Conservation (phyloP, 1,140 invertebrate species). For the Wiebesia pumilae region DNA sequence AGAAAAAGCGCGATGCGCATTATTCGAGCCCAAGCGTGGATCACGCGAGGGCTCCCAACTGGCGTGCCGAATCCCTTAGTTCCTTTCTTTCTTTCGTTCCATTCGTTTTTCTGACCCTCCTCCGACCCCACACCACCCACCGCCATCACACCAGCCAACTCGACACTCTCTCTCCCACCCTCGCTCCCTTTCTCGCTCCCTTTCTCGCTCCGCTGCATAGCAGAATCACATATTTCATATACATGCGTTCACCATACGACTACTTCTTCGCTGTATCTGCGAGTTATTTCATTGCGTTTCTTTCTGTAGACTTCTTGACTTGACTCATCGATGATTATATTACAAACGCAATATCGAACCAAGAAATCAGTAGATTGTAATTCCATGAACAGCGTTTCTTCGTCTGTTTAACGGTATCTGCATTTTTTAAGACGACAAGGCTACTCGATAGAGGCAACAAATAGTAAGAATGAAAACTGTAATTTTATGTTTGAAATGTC, state of each 20-base stretch:
- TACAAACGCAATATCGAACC: neutral
- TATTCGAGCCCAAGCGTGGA: constrained; percentile 44
- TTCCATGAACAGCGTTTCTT: constrained; percentile 3
- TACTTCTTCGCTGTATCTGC: neutral
- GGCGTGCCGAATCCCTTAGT: constrained; percentile 63
- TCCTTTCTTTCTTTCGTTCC: constrained; percentile 24
- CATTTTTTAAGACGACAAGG: neutral
- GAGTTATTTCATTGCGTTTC: neutral
- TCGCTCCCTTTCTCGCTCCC: neutral
- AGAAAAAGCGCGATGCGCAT: constrained; percentile 40
- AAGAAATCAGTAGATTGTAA: neutral
- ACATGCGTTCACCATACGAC: constrained; percentile 5
- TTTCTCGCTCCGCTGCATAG: neutral
- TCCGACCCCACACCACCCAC: too few species aligned
- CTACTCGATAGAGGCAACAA: constrained; percentile 7
- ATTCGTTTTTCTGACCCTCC: neutral
- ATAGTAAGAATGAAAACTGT: neutral
- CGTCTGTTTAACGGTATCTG: neutral
- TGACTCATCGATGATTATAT: constrained; percentile 32
- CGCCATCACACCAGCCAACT: too few species aligned
- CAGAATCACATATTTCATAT: constrained; percentile 11
- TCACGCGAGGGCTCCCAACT: constrained; percentile 62
- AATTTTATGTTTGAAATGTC: neutral
- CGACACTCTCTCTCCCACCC: neutral
- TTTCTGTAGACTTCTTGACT: too few species aligned